Evolutionary conservation across 2,888 invertebrate genomes (phyloP), one percentile per base, ranked within the genome.

Genomic region (Lasioglossum figueresi): DNA sequence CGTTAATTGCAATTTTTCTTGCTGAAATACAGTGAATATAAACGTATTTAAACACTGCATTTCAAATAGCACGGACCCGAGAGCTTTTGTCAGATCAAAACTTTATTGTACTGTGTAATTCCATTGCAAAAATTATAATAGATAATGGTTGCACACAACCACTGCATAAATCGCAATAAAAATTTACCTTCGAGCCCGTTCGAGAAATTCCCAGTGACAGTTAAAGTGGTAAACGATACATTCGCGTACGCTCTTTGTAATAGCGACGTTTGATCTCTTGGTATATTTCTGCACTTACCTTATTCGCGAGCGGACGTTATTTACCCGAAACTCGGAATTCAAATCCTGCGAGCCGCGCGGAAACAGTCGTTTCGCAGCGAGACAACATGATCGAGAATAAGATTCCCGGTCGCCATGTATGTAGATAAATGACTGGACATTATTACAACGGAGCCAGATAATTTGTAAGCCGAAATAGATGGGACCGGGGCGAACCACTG

Each of bases 311-410:
- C 76, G 23, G 78, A 27, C 77, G 79, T 78, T 79, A 79, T 83
- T 86, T 83, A 72, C 79, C 74, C 81, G 76, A 79, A 86, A 79
- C 81, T 59, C 70, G 82, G 82, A 82, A 82, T 82, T 82, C 84
- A 85, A 77, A 79, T 82, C 79, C 66, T 34, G 68, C 45, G 52
- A 66, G 16, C 70, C 71, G 79, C 79, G 79, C 71, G 79, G 79
- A 78, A 82, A 82, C 74, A 70, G 68, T 81, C 81, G 72, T 66
- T 56, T 59, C 45, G 5, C 52, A 31, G 56, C 27, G 76, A 59
- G 74, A 59, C 70, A 78, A 77, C 85, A 74, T 79, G 76, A 85
- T 85, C 79, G 85, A 84, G 81, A 77, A 66, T 77, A 83, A 77
- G 72, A 77, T 85, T 76, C 75, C 45, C 66, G 56, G 43, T 80